Base-by-base conservation (phyloP, 2,113 vertebrate genomes). In the Cochlearius cochlearius region DNA sequence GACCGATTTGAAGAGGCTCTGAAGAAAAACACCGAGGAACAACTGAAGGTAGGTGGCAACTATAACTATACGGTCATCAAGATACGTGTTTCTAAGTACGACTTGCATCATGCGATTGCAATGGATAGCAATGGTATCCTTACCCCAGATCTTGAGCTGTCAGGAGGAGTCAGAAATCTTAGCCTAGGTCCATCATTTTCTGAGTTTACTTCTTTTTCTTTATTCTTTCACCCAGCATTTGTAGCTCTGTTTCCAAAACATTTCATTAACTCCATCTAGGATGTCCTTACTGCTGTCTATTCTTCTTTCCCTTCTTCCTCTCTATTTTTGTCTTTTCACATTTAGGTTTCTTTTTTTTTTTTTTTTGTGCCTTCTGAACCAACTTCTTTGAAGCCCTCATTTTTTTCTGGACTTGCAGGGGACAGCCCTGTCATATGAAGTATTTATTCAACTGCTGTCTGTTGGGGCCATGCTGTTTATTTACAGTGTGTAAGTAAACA, bases 1-100 rank as follows among this genome's bases (percentile, higher is more conserved):
- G 99, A 99, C 47, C 98, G 99, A 29, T 99, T 99, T 93, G 99
- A 99, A 97, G 99, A 99, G 87, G 99, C 99, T 29, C 97, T 99
- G 89, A 98, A 99, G 96, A 99, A 98, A 92, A 99, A 98, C 98
- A 99, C 98, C 0, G 99, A 99, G 64, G 99, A 99, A 76, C 99
- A 99, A 96, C 98, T 99, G 58, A 98, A 99, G 99, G 99, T 99
- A 98, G 45, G 6, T 83, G 66, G 34, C 29, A 55, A 29, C 9
- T 69, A 5, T 67, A 45, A 53, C 19, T 77, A 7, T 12, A 36
- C 11, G 39, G 25, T 47, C 60, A 32, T 49, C 15, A 32, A 13
- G 17, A 71, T 23, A 15, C 0, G 1, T 12, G 7, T 88, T 85
- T 87, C 29, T 50, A 23, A 83, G 19, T 66, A 15, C n/a, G 41